Percentiles rank a stretch among this genome's conserved stretches.
phyloP scores from a whole-genome alignment of 1,140 invertebrate genomes.

The Eubasilissa regina region DNA sequence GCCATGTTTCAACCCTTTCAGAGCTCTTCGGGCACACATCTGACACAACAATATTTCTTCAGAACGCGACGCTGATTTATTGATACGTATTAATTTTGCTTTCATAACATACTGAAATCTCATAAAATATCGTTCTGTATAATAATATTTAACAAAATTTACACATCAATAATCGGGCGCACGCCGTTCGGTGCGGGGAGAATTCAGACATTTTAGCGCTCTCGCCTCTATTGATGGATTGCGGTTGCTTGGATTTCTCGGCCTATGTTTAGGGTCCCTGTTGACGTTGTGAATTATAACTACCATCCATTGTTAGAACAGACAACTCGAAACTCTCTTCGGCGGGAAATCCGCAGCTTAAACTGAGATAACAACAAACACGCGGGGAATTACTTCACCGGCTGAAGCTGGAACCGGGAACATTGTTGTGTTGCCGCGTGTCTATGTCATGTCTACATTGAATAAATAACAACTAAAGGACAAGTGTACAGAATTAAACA shows the following conservation, averaged over 20 bases:
- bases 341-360: conserved; percentile 19
- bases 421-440: too few relatives aligned
- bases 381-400: conserved; percentile 15
- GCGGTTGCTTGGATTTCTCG: conserved; percentile 33
- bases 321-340: conserved; percentile 19
- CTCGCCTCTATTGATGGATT: conserved; percentile 40
- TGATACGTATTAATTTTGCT: conserved; percentile 55
- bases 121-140: conserved; percentile 4
- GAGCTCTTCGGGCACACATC: not conserved
- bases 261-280: conserved; percentile 35
- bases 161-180: conserved; percentile 16
- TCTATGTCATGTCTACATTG: too few relatives aligned
- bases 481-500: too few relatives aligned
- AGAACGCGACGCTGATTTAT: conserved; percentile 46
- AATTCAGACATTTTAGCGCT: not conserved
- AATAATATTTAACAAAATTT: conserved; percentile 26
- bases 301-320: conserved; percentile 32
- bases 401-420: too few relatives aligned
- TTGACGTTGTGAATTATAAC: conserved; percentile 52
- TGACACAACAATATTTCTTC: conserved; percentile 23
- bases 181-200: not conserved
- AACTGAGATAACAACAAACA: conserved; percentile 38
- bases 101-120: conserved; percentile 42
- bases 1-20: conserved; percentile 3
- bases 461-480: too few relatives aligned